phyloP scores from a whole-genome alignment of 2,888 invertebrate species.

The Agrochola lychnidis region DNA sequence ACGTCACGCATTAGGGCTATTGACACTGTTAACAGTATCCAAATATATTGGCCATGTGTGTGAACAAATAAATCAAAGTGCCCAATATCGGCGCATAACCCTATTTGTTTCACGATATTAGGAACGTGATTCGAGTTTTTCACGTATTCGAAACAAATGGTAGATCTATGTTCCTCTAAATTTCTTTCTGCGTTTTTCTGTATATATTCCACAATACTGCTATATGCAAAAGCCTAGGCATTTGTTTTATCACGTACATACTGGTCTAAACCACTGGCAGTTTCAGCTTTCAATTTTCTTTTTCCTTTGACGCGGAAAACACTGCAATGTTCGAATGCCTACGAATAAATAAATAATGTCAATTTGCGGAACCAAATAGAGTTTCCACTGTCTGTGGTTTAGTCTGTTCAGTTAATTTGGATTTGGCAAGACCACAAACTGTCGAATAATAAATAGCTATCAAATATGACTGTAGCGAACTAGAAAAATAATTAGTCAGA shows the following conservation, averaged over 20 bases:
- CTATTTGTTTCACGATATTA: constrained; percentile 77
- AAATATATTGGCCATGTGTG: constrained; percentile 34
- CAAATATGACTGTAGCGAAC: background rate
- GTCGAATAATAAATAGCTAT: constrained; percentile 3
- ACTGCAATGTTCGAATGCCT: background rate
- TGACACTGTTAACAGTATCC: constrained; percentile 26
- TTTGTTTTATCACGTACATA: constrained; percentile 20
- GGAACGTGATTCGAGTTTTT: constrained; percentile 79
- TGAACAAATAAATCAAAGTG: constrained; percentile 80
- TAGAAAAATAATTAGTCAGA: background rate
- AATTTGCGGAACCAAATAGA: background rate
- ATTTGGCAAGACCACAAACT: constrained; percentile 14
- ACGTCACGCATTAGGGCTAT: background rate
- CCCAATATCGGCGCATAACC: constrained; percentile 72
- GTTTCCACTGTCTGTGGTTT: constrained; percentile 1
- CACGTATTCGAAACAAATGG: constrained; percentile 43
- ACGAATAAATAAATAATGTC: constrained; percentile 9
- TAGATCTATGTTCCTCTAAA: constrained; percentile 15
- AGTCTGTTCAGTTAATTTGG: background rate
- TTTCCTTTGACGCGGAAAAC: constrained; percentile 18
- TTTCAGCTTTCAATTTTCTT: constrained; percentile 16
- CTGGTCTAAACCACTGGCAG: background rate
- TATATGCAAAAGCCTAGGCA: constrained; percentile 4
- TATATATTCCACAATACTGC: constrained; percentile 5
- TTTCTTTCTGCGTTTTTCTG: background rate